Percentiles rank a stretch among this genome's conserved stretches.
These are phyloP conservation scores for Nematolebias whitei DNA, from an alignment of 2,113 vertebrate genomes.

Conservation along the genomic window DNA sequence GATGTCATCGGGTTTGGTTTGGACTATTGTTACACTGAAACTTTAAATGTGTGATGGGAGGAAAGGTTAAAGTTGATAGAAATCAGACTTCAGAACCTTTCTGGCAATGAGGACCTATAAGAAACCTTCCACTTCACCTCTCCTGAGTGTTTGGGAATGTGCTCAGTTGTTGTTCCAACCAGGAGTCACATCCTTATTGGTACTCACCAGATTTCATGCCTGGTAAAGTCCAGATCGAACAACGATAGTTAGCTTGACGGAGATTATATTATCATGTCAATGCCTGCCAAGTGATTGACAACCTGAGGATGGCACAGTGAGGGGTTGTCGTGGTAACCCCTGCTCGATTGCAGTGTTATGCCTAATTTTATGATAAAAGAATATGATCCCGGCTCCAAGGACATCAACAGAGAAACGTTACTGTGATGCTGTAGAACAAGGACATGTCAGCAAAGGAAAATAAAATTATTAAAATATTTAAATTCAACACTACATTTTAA, in stretches of 20 bases:
- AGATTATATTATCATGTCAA: conserved; percentile 28
- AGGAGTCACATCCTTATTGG: neutral
- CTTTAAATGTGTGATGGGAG: conserved; percentile 35
- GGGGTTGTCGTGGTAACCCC: conserved; percentile 54
- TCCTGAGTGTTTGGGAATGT: conserved; percentile 23
- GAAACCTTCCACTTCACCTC: conserved; percentile 36
- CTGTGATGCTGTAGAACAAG: conserved; percentile 13
- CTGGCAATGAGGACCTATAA: conserved; percentile 51
- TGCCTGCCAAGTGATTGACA: conserved; percentile 49
- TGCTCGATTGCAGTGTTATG: conserved; percentile 31
- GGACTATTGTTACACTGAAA: conserved; percentile 23
- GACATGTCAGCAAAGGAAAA: neutral
- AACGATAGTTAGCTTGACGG: conserved; percentile 15
- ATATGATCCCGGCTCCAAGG: conserved; percentile 38
- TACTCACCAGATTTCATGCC: neutral
- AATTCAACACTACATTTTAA: no score
- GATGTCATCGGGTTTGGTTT: conserved; percentile 21
- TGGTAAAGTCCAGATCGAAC: neutral
- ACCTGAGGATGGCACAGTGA: conserved; percentile 29
- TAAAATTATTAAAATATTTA: neutral
- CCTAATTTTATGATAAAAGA: conserved; percentile 35
- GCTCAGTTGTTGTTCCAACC: neutral
- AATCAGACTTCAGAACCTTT: conserved; percentile 42
- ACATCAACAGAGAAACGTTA: conserved; percentile 30
- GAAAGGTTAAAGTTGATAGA: conserved; percentile 32